phyloP scores from a whole-genome alignment of 2,797 vertebrate species.

The Hylomyscus alleni region DNA sequence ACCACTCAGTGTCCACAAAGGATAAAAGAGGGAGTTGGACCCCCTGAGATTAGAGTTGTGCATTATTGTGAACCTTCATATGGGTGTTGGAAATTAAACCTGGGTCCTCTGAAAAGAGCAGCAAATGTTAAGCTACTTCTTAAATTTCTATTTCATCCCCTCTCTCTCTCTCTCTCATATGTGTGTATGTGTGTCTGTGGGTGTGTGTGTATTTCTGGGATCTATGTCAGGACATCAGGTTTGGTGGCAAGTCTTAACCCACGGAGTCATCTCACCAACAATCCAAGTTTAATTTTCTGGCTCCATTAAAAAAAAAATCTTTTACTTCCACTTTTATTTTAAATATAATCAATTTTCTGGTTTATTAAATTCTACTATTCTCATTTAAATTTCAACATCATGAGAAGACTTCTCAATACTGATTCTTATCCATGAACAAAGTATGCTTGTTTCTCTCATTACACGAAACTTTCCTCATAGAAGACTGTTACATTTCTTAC shows the following conservation, averaged over 20 bases:
- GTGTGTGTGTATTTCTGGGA: neutral
- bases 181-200: too few relatives aligned
- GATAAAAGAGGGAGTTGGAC: neutral
- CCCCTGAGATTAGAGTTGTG: too few relatives aligned
- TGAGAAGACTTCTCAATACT: neutral
- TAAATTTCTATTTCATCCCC: neutral
- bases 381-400: neutral
- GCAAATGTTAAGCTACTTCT: neutral
- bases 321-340: neutral
- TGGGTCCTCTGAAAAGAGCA: neutral
- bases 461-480: neutral
- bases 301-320: neutral
- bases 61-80: too few relatives aligned
- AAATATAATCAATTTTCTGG: conserved; percentile 33
- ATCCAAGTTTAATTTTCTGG: neutral
- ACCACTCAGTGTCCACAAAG: neutral
- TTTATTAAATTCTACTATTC: neutral
- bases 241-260: neutral
- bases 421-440: neutral
- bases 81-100: neutral
- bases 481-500: neutral
- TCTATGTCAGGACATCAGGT: neutral
- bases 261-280: neutral
- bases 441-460: neutral
- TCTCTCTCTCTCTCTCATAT: too few relatives aligned